A percentile compares a stretch with the other conserved stretches of the same genome.
Evolutionary conservation across 2,888 invertebrate species (phyloP).

Genomic region (Ptilodon capucinus): DNA sequence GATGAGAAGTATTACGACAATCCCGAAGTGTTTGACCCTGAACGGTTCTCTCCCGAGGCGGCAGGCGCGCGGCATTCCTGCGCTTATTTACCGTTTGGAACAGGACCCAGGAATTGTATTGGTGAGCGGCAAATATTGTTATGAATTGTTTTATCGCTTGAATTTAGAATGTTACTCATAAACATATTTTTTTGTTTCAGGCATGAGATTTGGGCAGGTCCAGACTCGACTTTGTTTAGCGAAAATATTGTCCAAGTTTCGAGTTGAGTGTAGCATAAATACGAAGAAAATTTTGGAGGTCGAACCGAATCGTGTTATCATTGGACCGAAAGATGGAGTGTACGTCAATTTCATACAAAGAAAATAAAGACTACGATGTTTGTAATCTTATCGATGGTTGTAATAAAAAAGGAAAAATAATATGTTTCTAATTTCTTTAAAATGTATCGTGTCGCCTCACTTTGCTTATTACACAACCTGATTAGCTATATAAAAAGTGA

Average conservation of each 20-base stretch:
- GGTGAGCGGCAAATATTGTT: slow-evolving; percentile 42
- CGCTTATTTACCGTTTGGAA: slow-evolving; percentile 65
- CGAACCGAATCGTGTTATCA: slow-evolving; percentile 2
- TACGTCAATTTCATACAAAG: neutral
- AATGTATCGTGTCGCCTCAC: no score
- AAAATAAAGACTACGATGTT: neutral
- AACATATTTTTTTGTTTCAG: slow-evolving; percentile 5
- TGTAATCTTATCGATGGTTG: no score
- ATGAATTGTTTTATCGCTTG: neutral
- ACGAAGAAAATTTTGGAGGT: neutral
- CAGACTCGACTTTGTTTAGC: slow-evolving; percentile 2
- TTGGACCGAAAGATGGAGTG: slow-evolving; percentile 1
- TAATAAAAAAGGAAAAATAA: no score
- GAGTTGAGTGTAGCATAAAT: slow-evolving; percentile 1
- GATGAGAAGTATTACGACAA: slow-evolving; percentile 64
- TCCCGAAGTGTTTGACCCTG: slow-evolving; percentile 69
- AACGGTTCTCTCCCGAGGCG: slow-evolving; percentile 60
- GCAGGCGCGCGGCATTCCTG: slow-evolving; percentile 47
- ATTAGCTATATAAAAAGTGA: no score
- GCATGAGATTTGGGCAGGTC: slow-evolving; percentile 2
- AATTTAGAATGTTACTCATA: no score
- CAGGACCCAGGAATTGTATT: slow-evolving; percentile 67
- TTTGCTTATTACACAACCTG: no score
- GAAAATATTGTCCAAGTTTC: slow-evolving; percentile 4
- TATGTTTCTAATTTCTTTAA: no score